These are phyloP conservation scores for Schizopygopsis malacanthus DNA, from an alignment of 2,797 vertebrate genomes.

Conservation along the genomic window DNA sequence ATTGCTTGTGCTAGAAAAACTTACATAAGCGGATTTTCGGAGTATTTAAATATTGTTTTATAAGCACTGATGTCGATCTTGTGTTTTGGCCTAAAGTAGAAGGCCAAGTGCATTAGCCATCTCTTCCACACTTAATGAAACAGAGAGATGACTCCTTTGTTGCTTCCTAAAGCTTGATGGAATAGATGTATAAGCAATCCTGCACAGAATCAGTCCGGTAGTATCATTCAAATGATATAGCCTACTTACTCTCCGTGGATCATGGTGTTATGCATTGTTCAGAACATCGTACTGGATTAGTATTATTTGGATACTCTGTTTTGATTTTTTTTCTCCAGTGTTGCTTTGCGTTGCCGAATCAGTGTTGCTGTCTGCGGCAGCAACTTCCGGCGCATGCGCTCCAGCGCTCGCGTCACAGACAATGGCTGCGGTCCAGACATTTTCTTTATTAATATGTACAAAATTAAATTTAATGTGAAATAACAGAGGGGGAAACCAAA, in stretches of 20 bases:
- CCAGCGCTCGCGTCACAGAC: conserved; percentile 55
- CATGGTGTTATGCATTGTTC: conserved; percentile 76
- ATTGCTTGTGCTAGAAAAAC: neutral
- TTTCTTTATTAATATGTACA: conserved; percentile 7
- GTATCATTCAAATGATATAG: conserved; percentile 55
- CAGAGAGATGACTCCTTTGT: conserved; percentile 75
- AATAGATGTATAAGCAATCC: conserved; percentile 58
- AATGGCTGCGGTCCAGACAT: conserved; percentile 53
- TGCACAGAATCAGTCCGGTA: conserved; percentile 36
- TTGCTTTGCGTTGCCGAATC: conserved; percentile 81
- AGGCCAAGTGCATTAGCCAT: conserved; percentile 27
- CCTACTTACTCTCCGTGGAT: conserved; percentile 80
- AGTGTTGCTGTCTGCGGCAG: conserved; percentile 86
- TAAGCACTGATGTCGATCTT: conserved; percentile 1
- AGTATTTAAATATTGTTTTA: neutral
- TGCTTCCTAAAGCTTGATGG: conserved; percentile 70
- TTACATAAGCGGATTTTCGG: neutral
- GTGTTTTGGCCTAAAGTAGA: conserved; percentile 19
- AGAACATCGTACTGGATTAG: conserved; percentile 77
- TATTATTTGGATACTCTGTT: conserved; percentile 66
- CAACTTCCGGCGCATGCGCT: conserved; percentile 83
- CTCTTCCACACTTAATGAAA: conserved; percentile 38
- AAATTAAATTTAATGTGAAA: neutral
- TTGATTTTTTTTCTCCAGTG: conserved; percentile 66
- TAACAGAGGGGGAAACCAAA: neutral